phyloP scores from a whole-genome alignment of 2,888 invertebrate species.

The Metacarcinus magister region DNA sequence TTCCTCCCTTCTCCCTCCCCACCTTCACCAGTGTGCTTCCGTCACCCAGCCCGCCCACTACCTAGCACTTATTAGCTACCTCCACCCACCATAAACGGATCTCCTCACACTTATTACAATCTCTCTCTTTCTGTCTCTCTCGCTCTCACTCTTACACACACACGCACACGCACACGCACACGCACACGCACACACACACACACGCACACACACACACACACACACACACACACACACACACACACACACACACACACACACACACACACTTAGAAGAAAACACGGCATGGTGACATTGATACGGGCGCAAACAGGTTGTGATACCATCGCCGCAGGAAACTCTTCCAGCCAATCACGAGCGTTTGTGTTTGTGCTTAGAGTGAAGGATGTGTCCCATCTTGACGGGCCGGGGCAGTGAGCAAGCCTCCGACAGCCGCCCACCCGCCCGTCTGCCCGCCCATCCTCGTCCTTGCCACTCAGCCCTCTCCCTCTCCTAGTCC shows the following conservation, averaged over 20 bases:
- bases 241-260: conserved; percentile 10
- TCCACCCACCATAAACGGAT: not conserved
- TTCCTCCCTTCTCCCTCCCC: no score
- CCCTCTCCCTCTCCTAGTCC: not conserved
- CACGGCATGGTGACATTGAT: not conserved
- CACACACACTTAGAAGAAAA: not conserved
- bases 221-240: conserved; percentile 39
- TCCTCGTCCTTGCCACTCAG: conserved; percentile 23
- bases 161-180: not conserved
- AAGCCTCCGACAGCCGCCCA: not conserved
- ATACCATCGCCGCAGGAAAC: conserved; percentile 21
- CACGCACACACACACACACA: not conserved
- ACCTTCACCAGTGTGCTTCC: no score
- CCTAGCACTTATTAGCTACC: not conserved
- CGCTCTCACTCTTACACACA: not conserved
- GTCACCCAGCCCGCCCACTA: no score
- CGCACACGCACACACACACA: not conserved
- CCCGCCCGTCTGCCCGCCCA: not conserved
- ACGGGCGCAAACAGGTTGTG: not conserved
- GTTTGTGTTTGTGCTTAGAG: conserved; percentile 9
- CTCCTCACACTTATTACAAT: not conserved
- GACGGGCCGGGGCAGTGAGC: not conserved
- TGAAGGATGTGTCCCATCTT: conserved; percentile 11
- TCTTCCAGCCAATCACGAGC: not conserved
- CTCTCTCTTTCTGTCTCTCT: not conserved